Conservation (phyloP, 2,797 vertebrate species). For the Labeo calbasu region DNA sequence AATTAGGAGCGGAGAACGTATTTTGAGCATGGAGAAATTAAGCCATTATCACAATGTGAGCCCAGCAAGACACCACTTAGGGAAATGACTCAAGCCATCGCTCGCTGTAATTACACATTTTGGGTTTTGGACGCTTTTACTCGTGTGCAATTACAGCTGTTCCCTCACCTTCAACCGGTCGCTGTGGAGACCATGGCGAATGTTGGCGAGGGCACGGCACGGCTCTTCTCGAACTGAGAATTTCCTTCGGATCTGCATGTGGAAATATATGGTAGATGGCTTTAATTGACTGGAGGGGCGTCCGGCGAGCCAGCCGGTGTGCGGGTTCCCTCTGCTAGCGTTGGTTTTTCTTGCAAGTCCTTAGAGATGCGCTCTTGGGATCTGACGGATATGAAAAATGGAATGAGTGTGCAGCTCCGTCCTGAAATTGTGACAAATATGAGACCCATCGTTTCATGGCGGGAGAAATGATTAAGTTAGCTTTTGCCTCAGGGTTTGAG, state of each 20-base stretch:
- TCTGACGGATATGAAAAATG: constrained; percentile 22
- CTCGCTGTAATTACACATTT: constrained; percentile 55
- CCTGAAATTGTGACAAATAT: constrained; percentile 14
- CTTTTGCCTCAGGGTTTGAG: constrained; percentile 31
- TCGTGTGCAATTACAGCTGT: constrained; percentile 31
- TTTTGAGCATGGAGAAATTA: constrained; percentile 54
- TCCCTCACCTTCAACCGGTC: constrained; percentile 44
- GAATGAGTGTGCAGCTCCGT: neutral
- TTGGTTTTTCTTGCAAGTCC: neutral
- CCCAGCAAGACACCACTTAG: constrained; percentile 61
- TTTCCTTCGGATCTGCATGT: constrained; percentile 9
- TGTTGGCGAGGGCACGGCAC: neutral
- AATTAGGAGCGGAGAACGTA: constrained; percentile 55
- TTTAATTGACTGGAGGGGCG: constrained; percentile 19
- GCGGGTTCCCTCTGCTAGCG: neutral
- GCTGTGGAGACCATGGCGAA: constrained; percentile 25
- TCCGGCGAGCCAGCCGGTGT: neutral
- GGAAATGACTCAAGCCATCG: constrained; percentile 51
- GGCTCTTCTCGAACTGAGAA: neutral
- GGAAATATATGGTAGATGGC: neutral
- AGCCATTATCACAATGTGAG: constrained; percentile 57
- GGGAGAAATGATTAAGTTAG: constrained; percentile 46
- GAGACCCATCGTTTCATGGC: neutral
- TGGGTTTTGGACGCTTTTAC: constrained; percentile 41
- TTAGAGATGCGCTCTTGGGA: constrained; percentile 4